phyloP scores from a whole-genome alignment of 1,140 invertebrate species.

The Reticulitermes speratus region DNA sequence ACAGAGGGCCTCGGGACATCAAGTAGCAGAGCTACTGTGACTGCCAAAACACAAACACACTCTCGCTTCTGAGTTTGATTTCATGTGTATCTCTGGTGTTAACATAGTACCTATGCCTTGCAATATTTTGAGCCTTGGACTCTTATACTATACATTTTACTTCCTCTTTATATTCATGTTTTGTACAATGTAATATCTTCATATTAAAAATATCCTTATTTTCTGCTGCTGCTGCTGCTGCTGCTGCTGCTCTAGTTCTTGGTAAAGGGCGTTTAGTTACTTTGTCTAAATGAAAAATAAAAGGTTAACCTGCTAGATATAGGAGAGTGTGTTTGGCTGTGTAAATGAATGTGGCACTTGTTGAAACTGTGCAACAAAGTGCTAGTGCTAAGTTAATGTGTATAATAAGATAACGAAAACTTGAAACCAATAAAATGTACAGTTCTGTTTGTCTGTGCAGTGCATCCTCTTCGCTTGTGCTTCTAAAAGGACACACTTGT shows the following conservation, averaged over 20 bases:
- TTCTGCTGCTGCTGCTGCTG: too few relatives aligned
- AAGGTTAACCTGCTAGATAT: neutral
- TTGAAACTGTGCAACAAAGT: neutral
- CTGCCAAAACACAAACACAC: neutral
- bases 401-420: neutral
- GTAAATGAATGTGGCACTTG: neutral
- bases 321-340: slow-evolving; percentile 6
- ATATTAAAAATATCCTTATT: too few relatives aligned
- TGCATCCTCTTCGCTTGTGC: neutral
- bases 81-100: too few relatives aligned
- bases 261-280: neutral
- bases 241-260: neutral
- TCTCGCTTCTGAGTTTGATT: neutral
- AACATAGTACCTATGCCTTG: too few relatives aligned
- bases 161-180: neutral
- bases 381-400: neutral
- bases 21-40: neutral
- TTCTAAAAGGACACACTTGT: neutral
- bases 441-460: neutral
- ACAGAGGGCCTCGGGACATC: too few relatives aligned
- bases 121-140: too few relatives aligned
- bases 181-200: neutral
- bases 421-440: neutral
- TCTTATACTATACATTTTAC: too few relatives aligned
- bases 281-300: neutral